Percentiles rank a stretch among this genome's conserved stretches.
Evolutionary conservation across 2,888 invertebrate species (phyloP).

Genomic region (Priocnemis perturbator): DNA sequence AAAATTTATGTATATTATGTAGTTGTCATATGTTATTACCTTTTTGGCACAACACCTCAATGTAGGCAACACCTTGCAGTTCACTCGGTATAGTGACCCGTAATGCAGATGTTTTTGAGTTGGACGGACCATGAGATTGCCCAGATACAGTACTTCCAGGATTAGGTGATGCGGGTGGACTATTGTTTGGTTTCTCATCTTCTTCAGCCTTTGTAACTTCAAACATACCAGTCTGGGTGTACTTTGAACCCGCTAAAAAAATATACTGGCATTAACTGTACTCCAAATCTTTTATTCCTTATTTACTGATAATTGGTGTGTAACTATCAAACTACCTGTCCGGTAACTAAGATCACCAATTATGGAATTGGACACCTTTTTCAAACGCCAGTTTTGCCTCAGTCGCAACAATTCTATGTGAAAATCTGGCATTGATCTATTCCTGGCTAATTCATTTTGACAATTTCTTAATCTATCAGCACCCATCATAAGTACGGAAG

Average conservation of each 20-base stretch:
- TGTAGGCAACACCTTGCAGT: constrained; percentile 96
- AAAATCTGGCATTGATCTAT: constrained; percentile 90
- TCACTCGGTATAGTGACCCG: constrained; percentile 95
- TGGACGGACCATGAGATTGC: constrained; percentile 75
- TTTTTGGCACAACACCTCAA: constrained; percentile 96
- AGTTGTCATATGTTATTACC: constrained; percentile 75
- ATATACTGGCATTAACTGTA: background rate
- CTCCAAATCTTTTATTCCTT: background rate
- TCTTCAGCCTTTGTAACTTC: constrained; percentile 97
- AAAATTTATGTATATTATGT: background rate
- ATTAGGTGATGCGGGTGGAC: constrained; percentile 78
- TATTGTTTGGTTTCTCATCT: constrained; percentile 77
- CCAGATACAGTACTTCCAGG: constrained; percentile 75
- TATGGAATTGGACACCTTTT: constrained; percentile 95
- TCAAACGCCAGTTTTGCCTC: constrained; percentile 96
- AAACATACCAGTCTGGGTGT: constrained; percentile 94
- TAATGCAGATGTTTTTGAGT: constrained; percentile 84
- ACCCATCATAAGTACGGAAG: constrained; percentile 88
- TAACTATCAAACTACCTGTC: constrained; percentile 78
- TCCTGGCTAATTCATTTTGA: constrained; percentile 87
- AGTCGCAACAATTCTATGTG: constrained; percentile 92
- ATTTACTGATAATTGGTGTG: background rate
- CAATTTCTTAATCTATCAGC: constrained; percentile 90
- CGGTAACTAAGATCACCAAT: constrained; percentile 97
- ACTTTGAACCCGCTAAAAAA: constrained; percentile 89